Base-by-base conservation (phyloP, 2,888 invertebrate species). In the Ctena decussata region DNA sequence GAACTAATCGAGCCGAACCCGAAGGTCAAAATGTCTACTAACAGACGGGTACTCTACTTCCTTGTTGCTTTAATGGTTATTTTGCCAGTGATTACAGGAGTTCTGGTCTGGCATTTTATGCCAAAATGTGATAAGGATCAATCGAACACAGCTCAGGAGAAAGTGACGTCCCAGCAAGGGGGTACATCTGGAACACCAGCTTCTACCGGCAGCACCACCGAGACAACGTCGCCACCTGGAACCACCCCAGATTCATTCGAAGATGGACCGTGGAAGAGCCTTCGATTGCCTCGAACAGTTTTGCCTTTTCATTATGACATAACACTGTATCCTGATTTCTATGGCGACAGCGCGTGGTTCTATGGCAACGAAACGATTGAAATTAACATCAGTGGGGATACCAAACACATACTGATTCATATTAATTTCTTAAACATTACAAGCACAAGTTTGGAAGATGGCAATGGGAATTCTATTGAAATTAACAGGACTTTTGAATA, bases 281-380 rank as follows among this genome's bases (percentile, higher is more conserved):
- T 96, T 89, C 96, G 97, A 46, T 95, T 98, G 21, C 97, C 97
- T 0, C 96, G 95, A 49, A 94, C 96, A 53, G 96, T 97, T 0
- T 93, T 96, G 35, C 98, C 98, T 0, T 92, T 94, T 24, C 96
- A 97, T 83, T 98, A 98, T 94, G 97, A 97, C 90, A 95, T 98
- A 5, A 96, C 96, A 73, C 95, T 98, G 46, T 96, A 97, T 93
- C 98, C 98, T 0, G 96, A 97, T 91, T 96, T 97, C 85, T 95
- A 96, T 87, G 94, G 96, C 91, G 97, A 96, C 83, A 94, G 89
- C 39, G 90, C 85, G 0, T 85, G 84, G 83, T 93, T 93, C 83
- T 91, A 92, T 80, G 93, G 93, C 71, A 92, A 93, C 76, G 91
- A 91, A 27, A 95, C 96, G n/a, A 82, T 96, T 37, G 87, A 92